A percentile compares a stretch with the other conserved stretches of the same genome.
phyloP scores from a whole-genome alignment of 1,140 invertebrate genomes.

The Rhysida immarginata region DNA sequence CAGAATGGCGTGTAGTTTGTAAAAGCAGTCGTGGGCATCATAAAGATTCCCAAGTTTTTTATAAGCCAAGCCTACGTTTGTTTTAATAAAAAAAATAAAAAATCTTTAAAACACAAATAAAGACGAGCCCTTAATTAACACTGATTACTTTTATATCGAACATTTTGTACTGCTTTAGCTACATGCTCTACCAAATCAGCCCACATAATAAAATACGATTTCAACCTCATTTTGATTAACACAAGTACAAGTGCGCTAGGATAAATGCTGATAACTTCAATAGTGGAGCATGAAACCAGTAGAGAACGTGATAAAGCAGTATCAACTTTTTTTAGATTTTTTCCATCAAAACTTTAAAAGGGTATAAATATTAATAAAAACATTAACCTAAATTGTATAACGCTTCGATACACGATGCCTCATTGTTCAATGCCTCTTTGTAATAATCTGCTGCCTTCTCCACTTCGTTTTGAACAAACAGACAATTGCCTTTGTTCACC shows the following conservation, averaged over 20 bases:
- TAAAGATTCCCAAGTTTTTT: constrained; percentile 53
- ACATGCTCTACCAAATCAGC: too few relatives aligned
- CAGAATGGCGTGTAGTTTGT: constrained; percentile 63
- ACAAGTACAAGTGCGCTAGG: too few relatives aligned
- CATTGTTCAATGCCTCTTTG: constrained; percentile 58
- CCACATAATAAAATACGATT: too few relatives aligned
- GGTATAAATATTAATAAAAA: neutral
- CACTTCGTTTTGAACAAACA: constrained; percentile 50
- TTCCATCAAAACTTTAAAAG: neutral
- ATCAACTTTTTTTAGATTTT: neutral
- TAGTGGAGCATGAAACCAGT: too few relatives aligned
- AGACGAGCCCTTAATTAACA: too few relatives aligned
- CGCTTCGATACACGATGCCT: constrained; percentile 72
- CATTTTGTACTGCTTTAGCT: too few relatives aligned
- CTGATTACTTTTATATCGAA: too few relatives aligned
- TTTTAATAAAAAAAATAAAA: constrained; percentile 8
- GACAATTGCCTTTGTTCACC: constrained; percentile 78
- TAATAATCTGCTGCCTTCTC: constrained; percentile 61
- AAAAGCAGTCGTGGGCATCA: constrained; percentile 62
- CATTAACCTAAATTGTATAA: constrained; percentile 68
- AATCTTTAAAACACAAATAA: neutral
- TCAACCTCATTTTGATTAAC: too few relatives aligned
- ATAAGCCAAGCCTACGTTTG: constrained; percentile 54
- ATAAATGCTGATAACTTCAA: too few relatives aligned
- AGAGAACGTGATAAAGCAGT: constrained; percentile 1